Conservation (phyloP, 2,797 vertebrate species). For the Cuculus canorus region DNA sequence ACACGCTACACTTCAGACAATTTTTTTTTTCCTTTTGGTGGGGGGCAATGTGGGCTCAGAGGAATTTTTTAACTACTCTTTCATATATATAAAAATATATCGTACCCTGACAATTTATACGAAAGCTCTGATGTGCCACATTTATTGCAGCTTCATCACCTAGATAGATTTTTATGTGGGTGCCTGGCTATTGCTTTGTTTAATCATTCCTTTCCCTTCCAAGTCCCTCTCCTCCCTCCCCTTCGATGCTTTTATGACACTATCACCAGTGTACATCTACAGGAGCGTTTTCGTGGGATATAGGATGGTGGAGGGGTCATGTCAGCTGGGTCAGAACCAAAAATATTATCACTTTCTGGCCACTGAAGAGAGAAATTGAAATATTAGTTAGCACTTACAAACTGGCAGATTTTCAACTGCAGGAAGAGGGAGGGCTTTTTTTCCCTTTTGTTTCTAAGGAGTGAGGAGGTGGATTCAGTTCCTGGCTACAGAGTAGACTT, state of each 20-base stretch:
- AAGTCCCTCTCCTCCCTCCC: neutral
- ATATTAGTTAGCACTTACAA: neutral
- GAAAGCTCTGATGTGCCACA: conserved; percentile 39
- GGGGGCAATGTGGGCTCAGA: neutral
- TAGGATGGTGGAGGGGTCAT: conserved; percentile 26
- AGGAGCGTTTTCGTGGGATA: neutral
- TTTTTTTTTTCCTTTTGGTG: neutral
- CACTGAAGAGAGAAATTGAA: conserved; percentile 1
- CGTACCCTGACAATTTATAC: conserved; percentile 6
- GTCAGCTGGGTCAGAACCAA: conserved; percentile 43
- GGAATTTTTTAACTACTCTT: conserved; percentile 37
- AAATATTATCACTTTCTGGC: neutral
- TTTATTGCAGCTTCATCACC: conserved; percentile 57
- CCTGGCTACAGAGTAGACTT: neutral
- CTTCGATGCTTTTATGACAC: neutral
- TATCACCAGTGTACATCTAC: neutral
- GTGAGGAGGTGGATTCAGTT: neutral
- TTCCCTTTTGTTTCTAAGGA: neutral
- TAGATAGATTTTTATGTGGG: conserved; percentile 52
- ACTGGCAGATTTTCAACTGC: neutral
- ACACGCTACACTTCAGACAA: neutral
- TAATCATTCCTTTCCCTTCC: conserved; percentile 46
- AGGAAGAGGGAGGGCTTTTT: neutral
- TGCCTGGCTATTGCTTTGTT: conserved; percentile 56
- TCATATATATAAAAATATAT: conserved; percentile 25